Evolutionary conservation across 2,888 invertebrate species (phyloP).

Genomic region (Drosophila borealis): DNA sequence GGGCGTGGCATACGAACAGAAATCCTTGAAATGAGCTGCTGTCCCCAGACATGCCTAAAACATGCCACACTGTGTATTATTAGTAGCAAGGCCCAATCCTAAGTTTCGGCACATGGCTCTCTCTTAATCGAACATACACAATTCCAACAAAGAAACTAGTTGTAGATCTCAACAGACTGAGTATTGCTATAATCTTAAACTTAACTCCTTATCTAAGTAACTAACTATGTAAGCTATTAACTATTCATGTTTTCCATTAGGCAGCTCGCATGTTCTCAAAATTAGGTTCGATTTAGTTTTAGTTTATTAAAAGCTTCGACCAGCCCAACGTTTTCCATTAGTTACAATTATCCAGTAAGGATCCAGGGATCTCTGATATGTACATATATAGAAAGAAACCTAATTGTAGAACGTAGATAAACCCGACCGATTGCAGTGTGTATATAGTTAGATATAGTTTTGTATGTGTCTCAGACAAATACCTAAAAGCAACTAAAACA

Average conservation of each 20-base stretch:
- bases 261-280: slow-evolving; percentile 53
- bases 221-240: neutral
- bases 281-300: neutral
- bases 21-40: slow-evolving; percentile 20
- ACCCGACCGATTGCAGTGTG: slow-evolving; percentile 8
- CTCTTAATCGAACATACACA: slow-evolving; percentile 28
- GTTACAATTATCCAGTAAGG: slow-evolving; percentile 67
- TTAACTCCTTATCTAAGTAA: no score
- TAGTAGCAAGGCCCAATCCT: slow-evolving; percentile 6
- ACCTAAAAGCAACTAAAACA: slow-evolving; percentile 22
- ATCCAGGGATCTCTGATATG: slow-evolving; percentile 66
- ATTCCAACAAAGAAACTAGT: slow-evolving; percentile 46
- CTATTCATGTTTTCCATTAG: neutral
- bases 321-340: slow-evolving; percentile 56
- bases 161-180: slow-evolving; percentile 79
- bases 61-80: slow-evolving; percentile 25
- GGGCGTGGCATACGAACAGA: slow-evolving; percentile 32
- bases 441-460: slow-evolving; percentile 10
- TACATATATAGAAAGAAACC: slow-evolving; percentile 36
- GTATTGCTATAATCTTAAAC: slow-evolving; percentile 50
- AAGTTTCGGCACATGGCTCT: slow-evolving; percentile 40
- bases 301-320: slow-evolving; percentile 20
- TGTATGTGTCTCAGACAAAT: slow-evolving; percentile 5
- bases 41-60: neutral
- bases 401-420: neutral